Evolutionary conservation across 1,140 invertebrate genomes (phyloP), one percentile per base, ranked within the genome.

Genomic region (Polypedilum pembai): DNA sequence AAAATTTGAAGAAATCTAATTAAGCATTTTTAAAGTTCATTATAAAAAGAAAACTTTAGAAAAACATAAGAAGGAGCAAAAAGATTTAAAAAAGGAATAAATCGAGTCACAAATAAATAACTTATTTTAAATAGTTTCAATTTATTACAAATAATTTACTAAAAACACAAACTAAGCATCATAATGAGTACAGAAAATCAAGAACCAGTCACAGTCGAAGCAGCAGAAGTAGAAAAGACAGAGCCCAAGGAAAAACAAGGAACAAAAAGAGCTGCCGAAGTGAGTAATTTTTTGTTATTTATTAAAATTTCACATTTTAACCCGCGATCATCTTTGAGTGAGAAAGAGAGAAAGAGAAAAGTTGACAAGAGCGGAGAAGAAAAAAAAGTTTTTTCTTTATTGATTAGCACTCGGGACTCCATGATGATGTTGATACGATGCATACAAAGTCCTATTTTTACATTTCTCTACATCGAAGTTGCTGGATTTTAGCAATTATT

Each of bases 101-200:
- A 17, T 20, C 63, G 63, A 69, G 65, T 69, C 65, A 69, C 20
- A 56, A n/a, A n/a, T 12, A 33, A 33, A 69, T 69, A 69, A 69
- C 65, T 69, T 69, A 69, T 69, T 20, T 20, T 69, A 69, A 69
- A 69, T 69, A 69, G 65, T 69, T 69, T 69, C 65, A 69, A 69
- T 69, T 69, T 20, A 69, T 69, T 69, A 33, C 24, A 69, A 69
- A 18, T 69, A 69, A 69, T 18, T 10, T 18, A 69, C 10, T n/a
- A 66, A 66, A 69, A 69, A 69, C 8, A 56, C 45, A 56, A 56
- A 12, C 8, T 15, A 56, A 18, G 65, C 65, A 69, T 69, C 65
- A 69, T 15, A 56, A 56, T 69, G 65, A 69, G 65, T 69, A 69
- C 65, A 21, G 65, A 69, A 69, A 56, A 56, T 8, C 65, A 69